These are phyloP conservation scores for Tetheella fluctuosa DNA, from an alignment of 2,888 invertebrate species.

Conservation along the genomic window DNA sequence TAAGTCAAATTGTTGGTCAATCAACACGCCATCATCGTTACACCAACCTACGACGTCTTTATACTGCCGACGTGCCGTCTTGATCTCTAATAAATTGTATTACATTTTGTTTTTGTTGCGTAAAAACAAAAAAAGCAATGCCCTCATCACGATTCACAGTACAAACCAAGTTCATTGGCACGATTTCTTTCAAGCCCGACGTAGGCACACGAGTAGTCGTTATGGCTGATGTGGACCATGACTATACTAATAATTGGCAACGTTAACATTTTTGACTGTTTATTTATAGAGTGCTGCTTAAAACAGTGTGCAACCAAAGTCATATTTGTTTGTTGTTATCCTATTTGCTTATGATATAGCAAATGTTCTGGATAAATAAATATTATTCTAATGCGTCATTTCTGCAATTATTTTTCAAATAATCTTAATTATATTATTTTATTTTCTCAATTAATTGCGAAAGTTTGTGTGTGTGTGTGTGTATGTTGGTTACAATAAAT, in stretches of 20 bases:
- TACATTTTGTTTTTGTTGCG: no score
- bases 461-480: no score
- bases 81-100: no score
- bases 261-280: conserved; percentile 39
- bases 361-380: neutral
- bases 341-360: neutral
- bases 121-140: conserved; percentile 32
- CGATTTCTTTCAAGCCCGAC: conserved; percentile 54
- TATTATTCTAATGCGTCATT: no score
- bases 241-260: conserved; percentile 56
- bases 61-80: no score
- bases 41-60: no score
- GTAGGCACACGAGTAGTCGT: conserved; percentile 51
- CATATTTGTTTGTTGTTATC: neutral
- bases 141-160: conserved; percentile 47
- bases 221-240: conserved; percentile 62
- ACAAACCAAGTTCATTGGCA: conserved; percentile 76
- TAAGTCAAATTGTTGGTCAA: no score
- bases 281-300: conserved; percentile 14
- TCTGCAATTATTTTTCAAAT: no score
- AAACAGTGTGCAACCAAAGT: conserved; percentile 6
- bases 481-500: no score
- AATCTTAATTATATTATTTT: no score
- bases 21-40: no score
- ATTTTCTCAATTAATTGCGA: no score